Conservation (phyloP, 2,797 vertebrate genomes). For the Tapera naevia region DNA sequence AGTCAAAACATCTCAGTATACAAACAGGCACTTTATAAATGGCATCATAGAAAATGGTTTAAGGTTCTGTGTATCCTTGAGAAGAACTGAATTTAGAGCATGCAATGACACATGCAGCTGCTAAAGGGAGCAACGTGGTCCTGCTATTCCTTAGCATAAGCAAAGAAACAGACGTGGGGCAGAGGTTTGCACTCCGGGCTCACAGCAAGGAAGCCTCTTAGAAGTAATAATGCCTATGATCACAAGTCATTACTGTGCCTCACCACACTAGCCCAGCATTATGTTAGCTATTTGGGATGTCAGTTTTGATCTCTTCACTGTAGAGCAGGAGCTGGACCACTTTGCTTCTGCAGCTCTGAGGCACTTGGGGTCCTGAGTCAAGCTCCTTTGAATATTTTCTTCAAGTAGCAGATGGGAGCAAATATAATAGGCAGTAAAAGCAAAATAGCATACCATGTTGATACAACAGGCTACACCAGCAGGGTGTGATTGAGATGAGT, state of each 20-base stretch:
- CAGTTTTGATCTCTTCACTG: neutral
- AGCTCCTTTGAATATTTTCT: neutral
- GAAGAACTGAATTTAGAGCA: neutral
- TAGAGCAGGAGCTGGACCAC: neutral
- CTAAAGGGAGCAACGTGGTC: neutral
- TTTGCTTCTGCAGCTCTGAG: neutral
- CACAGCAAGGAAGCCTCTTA: neutral
- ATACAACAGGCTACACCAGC: neutral
- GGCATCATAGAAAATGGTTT: neutral
- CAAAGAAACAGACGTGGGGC: neutral
- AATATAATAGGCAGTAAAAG: neutral
- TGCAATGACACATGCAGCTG: neutral
- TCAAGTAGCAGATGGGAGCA: neutral
- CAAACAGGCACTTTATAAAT: neutral
- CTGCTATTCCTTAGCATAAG: neutral
- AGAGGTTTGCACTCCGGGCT: neutral
- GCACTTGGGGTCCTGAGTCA: neutral
- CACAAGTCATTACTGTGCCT: neutral
- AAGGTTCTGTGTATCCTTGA: neutral
- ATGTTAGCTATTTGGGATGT: slow-evolving; percentile 12
- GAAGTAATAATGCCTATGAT: neutral
- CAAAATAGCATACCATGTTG: neutral
- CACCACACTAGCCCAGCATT: neutral
- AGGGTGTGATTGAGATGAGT: neutral
- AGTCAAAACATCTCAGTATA: neutral